Conservation (phyloP, 2,797 vertebrate genomes). For the Sebastes baramenuke region DNA sequence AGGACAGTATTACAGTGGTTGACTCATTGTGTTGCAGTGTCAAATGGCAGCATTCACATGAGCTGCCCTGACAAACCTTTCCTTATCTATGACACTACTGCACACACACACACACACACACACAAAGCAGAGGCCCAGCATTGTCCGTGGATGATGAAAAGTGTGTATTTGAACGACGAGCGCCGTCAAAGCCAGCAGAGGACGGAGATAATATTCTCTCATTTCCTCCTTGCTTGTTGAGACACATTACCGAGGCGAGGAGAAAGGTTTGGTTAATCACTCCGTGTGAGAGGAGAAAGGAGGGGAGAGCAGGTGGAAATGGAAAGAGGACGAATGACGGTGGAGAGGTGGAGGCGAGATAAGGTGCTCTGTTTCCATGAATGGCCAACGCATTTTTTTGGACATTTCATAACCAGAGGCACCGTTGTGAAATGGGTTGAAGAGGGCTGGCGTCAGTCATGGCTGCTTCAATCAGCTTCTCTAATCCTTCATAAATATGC, state of each 20-base stretch:
- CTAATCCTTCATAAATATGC: neutral
- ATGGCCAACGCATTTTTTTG: conserved; percentile 26
- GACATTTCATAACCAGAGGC: conserved; percentile 16
- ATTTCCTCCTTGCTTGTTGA: conserved; percentile 34
- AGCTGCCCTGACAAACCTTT: conserved; percentile 9
- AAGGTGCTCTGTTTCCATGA: conserved; percentile 22
- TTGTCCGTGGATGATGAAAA: conserved; percentile 2
- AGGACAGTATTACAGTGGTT: neutral
- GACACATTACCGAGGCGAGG: conserved; percentile 8
- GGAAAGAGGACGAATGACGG: neutral
- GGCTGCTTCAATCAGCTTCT: neutral
- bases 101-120: neutral
- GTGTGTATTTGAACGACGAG: conserved; percentile 21
- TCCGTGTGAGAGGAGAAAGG: conserved; percentile 8
- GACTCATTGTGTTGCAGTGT: neutral
- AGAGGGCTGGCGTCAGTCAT: neutral
- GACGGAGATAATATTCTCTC: conserved; percentile 40
- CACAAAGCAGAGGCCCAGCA: neutral
- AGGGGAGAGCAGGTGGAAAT: conserved; percentile 3
- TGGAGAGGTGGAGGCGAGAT: conserved; percentile 20
- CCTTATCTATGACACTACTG: conserved; percentile 2
- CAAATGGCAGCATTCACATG: conserved; percentile 21
- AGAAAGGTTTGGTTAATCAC: conserved; percentile 28
- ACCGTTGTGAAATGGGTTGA: conserved; percentile 6
- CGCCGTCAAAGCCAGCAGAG: conserved; percentile 20